Conservation (phyloP, 2,888 invertebrate genomes). For the Cynaeus angustus region DNA sequence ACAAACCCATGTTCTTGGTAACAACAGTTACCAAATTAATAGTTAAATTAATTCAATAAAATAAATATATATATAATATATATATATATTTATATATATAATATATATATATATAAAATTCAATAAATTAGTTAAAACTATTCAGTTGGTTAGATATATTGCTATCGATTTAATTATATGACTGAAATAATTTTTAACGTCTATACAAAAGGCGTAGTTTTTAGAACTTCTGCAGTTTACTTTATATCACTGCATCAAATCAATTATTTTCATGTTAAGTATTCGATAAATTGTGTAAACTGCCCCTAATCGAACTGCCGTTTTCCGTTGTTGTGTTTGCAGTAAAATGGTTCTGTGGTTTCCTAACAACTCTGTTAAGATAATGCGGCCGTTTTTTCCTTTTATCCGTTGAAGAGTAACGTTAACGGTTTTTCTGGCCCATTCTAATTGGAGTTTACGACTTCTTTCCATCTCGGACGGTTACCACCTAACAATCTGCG, state of each 20-base stretch:
- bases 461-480: constrained; percentile 45
- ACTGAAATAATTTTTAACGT: too few relatives aligned
- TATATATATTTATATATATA: too few relatives aligned
- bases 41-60: too few relatives aligned
- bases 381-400: constrained; percentile 24
- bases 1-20: too few relatives aligned
- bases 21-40: too few relatives aligned
- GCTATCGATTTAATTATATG: too few relatives aligned
- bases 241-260: not conserved
- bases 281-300: not conserved
- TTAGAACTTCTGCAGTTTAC: too few relatives aligned
- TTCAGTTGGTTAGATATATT: too few relatives aligned
- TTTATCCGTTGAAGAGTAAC: constrained; percentile 15
- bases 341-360: not conserved
- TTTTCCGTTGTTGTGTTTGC: constrained; percentile 24
- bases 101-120: too few relatives aligned
- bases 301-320: constrained; percentile 12
- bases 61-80: too few relatives aligned
- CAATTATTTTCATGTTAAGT: not conserved
- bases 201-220: too few relatives aligned
- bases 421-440: constrained; percentile 31
- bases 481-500: constrained; percentile 48
- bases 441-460: constrained; percentile 49
- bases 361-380: constrained; percentile 29
- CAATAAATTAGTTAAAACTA: too few relatives aligned